Evolutionary conservation across 2,888 invertebrate genomes (phyloP).

Genomic region (Creontiades dilutus): DNA sequence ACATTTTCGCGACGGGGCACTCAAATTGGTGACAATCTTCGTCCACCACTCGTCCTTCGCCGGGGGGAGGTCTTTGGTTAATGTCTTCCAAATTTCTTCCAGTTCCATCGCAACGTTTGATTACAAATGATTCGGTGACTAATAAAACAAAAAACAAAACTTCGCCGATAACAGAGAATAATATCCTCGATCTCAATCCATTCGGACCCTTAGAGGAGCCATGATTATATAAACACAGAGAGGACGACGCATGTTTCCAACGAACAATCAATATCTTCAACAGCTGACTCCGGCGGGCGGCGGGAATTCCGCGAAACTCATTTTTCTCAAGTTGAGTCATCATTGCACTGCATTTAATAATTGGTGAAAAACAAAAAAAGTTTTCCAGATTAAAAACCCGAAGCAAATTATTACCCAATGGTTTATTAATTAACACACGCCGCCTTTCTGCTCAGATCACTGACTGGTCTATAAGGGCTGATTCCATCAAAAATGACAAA

Average conservation of each 20-base stretch:
- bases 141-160: slow-evolving; percentile 28
- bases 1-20: slow-evolving; percentile 79
- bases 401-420: not conserved
- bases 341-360: no score
- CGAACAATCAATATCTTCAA: slow-evolving; percentile 15
- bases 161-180: not conserved
- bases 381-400: not conserved
- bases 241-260: slow-evolving; percentile 19
- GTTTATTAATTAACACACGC: not conserved
- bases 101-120: slow-evolving; percentile 39
- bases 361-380: no score
- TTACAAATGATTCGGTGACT: not conserved
- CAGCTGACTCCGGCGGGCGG: not conserved
- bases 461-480: not conserved
- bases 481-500: no score
- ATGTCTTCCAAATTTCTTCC: slow-evolving; percentile 71
- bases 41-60: slow-evolving; percentile 78
- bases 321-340: no score
- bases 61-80: slow-evolving; percentile 70
- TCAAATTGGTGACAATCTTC: slow-evolving; percentile 78
- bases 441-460: not conserved
- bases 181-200: slow-evolving; percentile 23
- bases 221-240: not conserved
- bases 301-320: not conserved
- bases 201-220: not conserved